Percentiles rank a stretch among this genome's conserved stretches.
phyloP scores from a whole-genome alignment of 1,140 invertebrate genomes.

The Trichonephila clavipes region DNA sequence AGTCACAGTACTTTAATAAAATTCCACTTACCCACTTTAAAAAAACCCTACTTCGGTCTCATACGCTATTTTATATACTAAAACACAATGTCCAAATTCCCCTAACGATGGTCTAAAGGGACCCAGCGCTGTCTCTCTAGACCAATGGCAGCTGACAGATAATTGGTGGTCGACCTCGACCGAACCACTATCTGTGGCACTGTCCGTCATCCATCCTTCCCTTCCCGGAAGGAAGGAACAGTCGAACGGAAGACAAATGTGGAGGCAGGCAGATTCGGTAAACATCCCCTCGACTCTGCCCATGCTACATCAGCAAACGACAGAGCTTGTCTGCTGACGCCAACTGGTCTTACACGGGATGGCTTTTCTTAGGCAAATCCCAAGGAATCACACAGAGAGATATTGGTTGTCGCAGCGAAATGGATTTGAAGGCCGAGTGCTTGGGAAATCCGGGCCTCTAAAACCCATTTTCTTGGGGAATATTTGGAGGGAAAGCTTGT shows the following conservation, averaged over 20 bases:
- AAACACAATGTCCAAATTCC: too few species aligned
- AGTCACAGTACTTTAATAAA: too few species aligned
- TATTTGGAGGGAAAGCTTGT: not conserved
- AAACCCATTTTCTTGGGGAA: not conserved
- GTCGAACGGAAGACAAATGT: slow-evolving; percentile 63
- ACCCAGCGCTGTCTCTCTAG: not conserved
- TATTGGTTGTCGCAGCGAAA: slow-evolving; percentile 33
- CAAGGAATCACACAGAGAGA: slow-evolving; percentile 14
- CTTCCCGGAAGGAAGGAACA: slow-evolving; percentile 68
- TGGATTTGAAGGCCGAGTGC: not conserved
- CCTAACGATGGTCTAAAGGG: not conserved
- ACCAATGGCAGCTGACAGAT: slow-evolving; percentile 29
- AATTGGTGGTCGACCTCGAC: slow-evolving; percentile 52
- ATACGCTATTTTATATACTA: too few species aligned
- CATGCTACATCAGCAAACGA: not conserved
- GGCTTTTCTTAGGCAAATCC: slow-evolving; percentile 41
- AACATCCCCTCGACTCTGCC: slow-evolving; percentile 33
- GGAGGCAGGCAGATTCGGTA: slow-evolving; percentile 50
- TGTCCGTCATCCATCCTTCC: slow-evolving; percentile 64
- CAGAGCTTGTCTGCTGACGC: slow-evolving; percentile 11
- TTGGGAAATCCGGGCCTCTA: slow-evolving; percentile 15
- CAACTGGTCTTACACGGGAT: slow-evolving; percentile 26
- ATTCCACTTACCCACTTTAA: too few species aligned
- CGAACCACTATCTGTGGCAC: slow-evolving; percentile 31
- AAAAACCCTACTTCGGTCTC: too few species aligned